phyloP scores from a whole-genome alignment of 2,888 invertebrate genomes.

The Eucera pruinosa region DNA sequence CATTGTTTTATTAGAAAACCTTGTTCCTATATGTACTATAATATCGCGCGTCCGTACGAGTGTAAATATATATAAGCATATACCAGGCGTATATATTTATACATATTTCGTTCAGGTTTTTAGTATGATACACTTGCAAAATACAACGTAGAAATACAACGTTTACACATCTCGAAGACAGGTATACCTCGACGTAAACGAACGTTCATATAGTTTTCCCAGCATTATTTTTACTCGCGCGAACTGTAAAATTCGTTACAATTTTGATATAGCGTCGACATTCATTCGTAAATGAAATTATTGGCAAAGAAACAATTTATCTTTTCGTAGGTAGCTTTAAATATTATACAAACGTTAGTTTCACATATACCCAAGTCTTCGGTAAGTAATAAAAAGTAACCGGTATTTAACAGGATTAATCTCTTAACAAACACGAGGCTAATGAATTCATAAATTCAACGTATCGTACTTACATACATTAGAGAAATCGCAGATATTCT shows the following conservation, averaged over 20 bases:
- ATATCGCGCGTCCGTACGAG: conserved; percentile 61
- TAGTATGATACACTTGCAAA: conserved; percentile 75
- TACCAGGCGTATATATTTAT: conserved; percentile 52
- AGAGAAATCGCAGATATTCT: conserved; percentile 49
- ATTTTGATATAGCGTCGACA: conserved; percentile 8
- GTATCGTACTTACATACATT: conserved; percentile 2
- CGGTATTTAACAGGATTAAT: conserved; percentile 29
- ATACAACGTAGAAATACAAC: conserved; percentile 67
- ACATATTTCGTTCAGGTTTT: conserved; percentile 47
- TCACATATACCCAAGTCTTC: conserved; percentile 39
- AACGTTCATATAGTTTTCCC: conserved; percentile 2
- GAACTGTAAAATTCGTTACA: conserved; percentile 30
- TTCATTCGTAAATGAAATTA: background rate
- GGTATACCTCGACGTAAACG: conserved; percentile 35
- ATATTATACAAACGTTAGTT: conserved; percentile 6
- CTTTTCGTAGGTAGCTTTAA: background rate
- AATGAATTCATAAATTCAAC: conserved; percentile 22
- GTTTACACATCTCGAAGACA: conserved; percentile 54
- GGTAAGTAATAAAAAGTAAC: conserved; percentile 46
- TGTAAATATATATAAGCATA: conserved; percentile 58
- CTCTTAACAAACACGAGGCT: conserved; percentile 21
- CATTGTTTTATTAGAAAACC: conserved; percentile 73
- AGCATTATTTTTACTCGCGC: conserved; percentile 12
- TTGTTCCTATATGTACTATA: conserved; percentile 67
- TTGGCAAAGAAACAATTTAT: background rate